Evolutionary conservation across 2,113 vertebrate species (phyloP), one percentile per base, ranked within the genome.

Genomic region (Phaethornis superciliosus): DNA sequence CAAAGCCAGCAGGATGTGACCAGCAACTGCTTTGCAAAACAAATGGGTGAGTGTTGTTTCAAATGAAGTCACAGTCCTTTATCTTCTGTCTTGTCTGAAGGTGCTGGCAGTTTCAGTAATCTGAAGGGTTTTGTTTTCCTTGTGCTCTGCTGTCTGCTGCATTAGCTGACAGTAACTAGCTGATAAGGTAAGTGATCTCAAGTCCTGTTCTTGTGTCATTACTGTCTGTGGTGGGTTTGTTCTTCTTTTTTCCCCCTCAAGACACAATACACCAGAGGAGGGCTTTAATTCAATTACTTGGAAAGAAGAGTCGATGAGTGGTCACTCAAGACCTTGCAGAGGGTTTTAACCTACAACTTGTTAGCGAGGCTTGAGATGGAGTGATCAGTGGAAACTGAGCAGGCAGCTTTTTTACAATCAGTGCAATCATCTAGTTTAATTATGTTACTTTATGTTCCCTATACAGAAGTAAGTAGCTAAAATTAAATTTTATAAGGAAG

Each of bases 381-480:
- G 76, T 65, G 72, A 86, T 92, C 78, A 87, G 78, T 70, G 78
- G 54, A 83, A 94, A 89, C 78, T 0, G 15, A 89, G 76, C 55
- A 79, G 88, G 67, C 77, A 94, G 93, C 69, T 84, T 90, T 90
- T 86, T 85, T 95, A 47, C 76, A 90, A 58, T 95, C 94, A 70
- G 69, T 55, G 40, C 40, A 60, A 47, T 86, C 58, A 71, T 95
- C 62, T 93, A 58, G 72, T 94, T 94, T 93, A 93, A 94, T 94
- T 94, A 60, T 42, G 30, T 93, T 95, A 76, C 82, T 94, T 83
- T 89, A 19, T 88, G 79, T 93, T 95, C 80, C 58, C 49, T 88
- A 42, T 92, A 64, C 58, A 93, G 85, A 84, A 92, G 65, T 89
- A 94, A 92, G 89, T 76, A 94, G 82, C 77, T 88, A 90, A 95